A percentile compares a stretch with the other conserved stretches of the same genome.
Evolutionary conservation across 2,113 vertebrate species (phyloP).

Genomic region (Dromas ardeola): DNA sequence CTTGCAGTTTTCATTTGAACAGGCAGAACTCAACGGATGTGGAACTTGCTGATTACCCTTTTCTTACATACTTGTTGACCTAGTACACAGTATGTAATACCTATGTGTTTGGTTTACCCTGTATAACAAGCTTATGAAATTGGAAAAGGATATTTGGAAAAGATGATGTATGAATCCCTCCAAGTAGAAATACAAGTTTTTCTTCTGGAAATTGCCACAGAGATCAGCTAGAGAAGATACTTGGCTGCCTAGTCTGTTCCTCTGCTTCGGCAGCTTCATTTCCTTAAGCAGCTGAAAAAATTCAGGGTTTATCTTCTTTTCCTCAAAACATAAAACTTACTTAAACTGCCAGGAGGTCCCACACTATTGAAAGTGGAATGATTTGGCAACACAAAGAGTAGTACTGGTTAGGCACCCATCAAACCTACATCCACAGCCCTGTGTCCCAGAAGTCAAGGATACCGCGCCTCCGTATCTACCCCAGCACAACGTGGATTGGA

Average conservation of each 20-base stretch:
- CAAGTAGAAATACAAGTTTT: not conserved
- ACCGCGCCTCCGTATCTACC: rapidly evolving
- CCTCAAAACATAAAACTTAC: not conserved
- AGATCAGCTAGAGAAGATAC: not conserved
- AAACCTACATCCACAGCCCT: not conserved
- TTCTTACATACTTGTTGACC: not conserved
- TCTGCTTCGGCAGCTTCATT: not conserved
- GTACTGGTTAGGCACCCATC: not conserved
- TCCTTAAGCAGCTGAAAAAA: not conserved
- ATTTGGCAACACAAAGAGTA: not conserved
- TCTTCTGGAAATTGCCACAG: not conserved
- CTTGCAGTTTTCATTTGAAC: not conserved
- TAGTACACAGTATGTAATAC: not conserved
- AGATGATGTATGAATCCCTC: not conserved
- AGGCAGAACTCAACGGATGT: not conserved
- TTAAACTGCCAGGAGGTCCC: not conserved
- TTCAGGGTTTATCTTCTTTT: not conserved
- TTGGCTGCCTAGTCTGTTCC: not conserved
- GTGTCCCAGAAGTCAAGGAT: not conserved
- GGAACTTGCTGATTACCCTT: not conserved
- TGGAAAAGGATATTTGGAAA: not conserved
- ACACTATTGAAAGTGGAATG: not conserved
- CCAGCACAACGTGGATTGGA: rapidly evolving
- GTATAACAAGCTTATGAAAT: not conserved
- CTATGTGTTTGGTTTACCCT: not conserved